Conservation (phyloP, 2,113 vertebrate species). For the Brevimyrus niger region DNA sequence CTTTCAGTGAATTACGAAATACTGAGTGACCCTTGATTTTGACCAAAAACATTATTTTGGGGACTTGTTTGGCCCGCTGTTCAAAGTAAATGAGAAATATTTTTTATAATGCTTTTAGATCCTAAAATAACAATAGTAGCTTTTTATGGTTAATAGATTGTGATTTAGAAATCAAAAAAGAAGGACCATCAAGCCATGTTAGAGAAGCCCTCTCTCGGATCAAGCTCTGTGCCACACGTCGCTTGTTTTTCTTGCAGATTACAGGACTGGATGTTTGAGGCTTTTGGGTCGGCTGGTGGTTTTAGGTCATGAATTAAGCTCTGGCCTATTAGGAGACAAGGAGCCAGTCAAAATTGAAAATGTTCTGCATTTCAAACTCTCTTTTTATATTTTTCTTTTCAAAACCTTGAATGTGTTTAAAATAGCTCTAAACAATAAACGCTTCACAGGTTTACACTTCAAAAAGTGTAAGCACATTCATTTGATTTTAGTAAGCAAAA, state of each 20-base stretch:
- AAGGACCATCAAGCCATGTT: not conserved
- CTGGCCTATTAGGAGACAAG: not conserved
- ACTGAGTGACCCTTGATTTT: not conserved
- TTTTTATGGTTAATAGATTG: not conserved
- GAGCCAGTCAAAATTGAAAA: not conserved
- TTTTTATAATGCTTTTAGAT: not conserved
- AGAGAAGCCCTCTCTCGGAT: not conserved
- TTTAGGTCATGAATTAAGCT: constrained; percentile 20
- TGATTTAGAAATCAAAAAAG: not conserved
- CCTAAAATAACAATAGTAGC: not conserved
- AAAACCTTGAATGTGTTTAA: not conserved
- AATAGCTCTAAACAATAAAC: not conserved
- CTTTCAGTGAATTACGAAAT: not conserved
- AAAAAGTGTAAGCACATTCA: not conserved
- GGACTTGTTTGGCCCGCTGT: not conserved
- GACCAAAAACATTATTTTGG: not conserved
- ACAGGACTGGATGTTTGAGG: not conserved
- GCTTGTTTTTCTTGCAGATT: not conserved
- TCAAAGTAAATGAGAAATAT: not conserved
- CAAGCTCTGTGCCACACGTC: not conserved
- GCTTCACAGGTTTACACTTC: not conserved
- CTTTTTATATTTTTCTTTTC: not conserved
- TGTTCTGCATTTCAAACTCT: not conserved
- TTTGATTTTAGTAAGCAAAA: not conserved
- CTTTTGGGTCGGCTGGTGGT: constrained; percentile 16